Conservation (phyloP, 1,140 invertebrate species). For the Trichonephila clavipes region DNA sequence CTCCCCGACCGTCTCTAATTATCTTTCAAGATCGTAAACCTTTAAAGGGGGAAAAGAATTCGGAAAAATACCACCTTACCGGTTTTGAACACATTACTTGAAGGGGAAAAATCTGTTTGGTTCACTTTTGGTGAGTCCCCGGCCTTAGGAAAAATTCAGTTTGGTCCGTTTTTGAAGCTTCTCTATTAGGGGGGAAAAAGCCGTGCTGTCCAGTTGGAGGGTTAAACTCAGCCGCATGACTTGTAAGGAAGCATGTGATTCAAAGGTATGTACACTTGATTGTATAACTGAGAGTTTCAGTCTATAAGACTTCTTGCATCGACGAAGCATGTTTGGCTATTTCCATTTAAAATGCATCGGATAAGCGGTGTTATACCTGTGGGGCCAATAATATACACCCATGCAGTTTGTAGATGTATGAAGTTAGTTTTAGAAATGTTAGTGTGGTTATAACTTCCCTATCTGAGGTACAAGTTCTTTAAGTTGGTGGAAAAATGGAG, state of each 20-base stretch:
- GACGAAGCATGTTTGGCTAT: background rate
- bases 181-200: too few species aligned
- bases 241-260: background rate
- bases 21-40: too few species aligned
- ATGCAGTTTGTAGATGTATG: constrained; percentile 48
- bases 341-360: constrained; percentile 14
- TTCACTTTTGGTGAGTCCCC: too few species aligned
- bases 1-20: too few species aligned
- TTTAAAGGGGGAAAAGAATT: too few species aligned
- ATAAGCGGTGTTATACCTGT: constrained; percentile 55
- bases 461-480: background rate
- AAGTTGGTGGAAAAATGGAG: constrained; percentile 7
- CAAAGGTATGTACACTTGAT: background rate
- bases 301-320: background rate
- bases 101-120: too few species aligned
- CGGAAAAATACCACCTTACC: too few species aligned
- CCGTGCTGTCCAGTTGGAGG: too few species aligned
- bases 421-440: background rate
- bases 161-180: too few species aligned
- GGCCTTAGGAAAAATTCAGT: too few species aligned
- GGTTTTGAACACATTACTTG: too few species aligned
- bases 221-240: too few species aligned
- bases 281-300: background rate
- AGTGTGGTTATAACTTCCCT: background rate
- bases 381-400: constrained; percentile 49